Evolutionary conservation across 2,113 vertebrate species (phyloP).

Genomic region (Thermophis baileyi): DNA sequence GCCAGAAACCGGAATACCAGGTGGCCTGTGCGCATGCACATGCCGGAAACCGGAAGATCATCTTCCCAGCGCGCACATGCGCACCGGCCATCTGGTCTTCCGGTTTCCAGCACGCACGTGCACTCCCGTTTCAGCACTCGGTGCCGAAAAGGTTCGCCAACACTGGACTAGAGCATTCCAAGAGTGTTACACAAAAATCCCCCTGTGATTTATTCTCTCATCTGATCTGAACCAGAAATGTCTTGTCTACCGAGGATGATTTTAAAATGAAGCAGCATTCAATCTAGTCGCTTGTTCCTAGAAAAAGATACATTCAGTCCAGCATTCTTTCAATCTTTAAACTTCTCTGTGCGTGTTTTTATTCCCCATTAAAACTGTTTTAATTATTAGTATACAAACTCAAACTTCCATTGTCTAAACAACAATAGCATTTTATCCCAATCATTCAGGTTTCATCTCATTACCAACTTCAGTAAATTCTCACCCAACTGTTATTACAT

Average conservation of each 20-base stretch:
- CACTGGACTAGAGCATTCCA: background rate
- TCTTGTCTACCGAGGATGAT: slow-evolving; percentile 22
- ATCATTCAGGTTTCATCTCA: background rate
- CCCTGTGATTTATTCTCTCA: slow-evolving; percentile 8
- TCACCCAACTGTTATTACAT: background rate
- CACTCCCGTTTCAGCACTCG: too few species aligned
- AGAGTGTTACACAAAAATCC: background rate
- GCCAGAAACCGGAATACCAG: too few species aligned
- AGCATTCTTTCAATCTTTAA: background rate
- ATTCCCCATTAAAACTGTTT: background rate
- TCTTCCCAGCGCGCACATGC: too few species aligned
- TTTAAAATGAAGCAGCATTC: background rate
- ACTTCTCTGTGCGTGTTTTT: background rate
- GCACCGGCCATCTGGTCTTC: too few species aligned
- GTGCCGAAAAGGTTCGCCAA: too few species aligned
- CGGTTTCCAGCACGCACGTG: too few species aligned
- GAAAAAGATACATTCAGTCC: background rate
- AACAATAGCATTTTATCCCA: background rate
- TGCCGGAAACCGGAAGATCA: too few species aligned
- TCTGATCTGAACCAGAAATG: slow-evolving; percentile 32
- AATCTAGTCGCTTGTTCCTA: background rate
- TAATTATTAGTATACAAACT: background rate
- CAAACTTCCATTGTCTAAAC: background rate
- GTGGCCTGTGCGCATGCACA: too few species aligned
- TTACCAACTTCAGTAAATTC: background rate